Percentiles rank a stretch among this genome's conserved stretches.
These are phyloP conservation scores for Pangasius djambal DNA, from an alignment of 2,797 vertebrate species.

Conservation along the genomic window DNA sequence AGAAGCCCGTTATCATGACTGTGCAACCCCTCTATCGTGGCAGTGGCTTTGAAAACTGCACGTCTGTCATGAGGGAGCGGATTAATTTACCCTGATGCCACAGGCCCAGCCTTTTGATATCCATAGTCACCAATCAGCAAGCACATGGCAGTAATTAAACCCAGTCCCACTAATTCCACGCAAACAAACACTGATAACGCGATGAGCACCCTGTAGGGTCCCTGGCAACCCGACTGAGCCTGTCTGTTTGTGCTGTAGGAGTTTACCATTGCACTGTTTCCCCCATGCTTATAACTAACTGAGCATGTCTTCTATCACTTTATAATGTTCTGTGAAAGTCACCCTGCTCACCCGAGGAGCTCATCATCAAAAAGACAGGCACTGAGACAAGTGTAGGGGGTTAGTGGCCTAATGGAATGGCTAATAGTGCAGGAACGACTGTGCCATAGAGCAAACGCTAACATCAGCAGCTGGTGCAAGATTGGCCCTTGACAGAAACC, in stretches of 20 bases:
- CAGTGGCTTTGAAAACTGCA: conserved; percentile 53
- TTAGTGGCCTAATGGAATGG: conserved; percentile 25
- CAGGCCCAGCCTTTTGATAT: conserved; percentile 59
- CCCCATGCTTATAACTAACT: conserved; percentile 26
- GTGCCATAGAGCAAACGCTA: conserved; percentile 33
- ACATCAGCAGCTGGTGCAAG: conserved; percentile 39
- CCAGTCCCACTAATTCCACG: conserved; percentile 60
- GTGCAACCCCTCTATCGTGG: conserved; percentile 41
- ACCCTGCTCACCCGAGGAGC: conserved; percentile 21
- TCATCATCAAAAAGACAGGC: conserved; percentile 34
- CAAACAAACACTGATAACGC: conserved; percentile 61
- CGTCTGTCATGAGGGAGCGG: conserved; percentile 53
- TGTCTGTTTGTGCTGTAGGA: conserved; percentile 29
- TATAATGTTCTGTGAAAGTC: conserved; percentile 48
- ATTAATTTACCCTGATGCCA: conserved; percentile 59
- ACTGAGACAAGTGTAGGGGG: conserved; percentile 21
- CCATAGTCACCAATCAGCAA: conserved; percentile 61
- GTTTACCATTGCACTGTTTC: conserved; percentile 18
- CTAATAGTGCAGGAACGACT: conserved; percentile 39
- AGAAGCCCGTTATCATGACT: conserved; percentile 54
- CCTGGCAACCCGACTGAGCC: conserved; percentile 22
- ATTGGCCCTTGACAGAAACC: conserved; percentile 41
- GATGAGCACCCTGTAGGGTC: conserved; percentile 49
- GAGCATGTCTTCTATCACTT: conserved; percentile 29
- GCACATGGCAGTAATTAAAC: conserved; percentile 64